A percentile compares a stretch with the other conserved stretches of the same genome.
Conservation (phyloP, 2,888 invertebrate species). For the Hedychridium roseum region DNA sequence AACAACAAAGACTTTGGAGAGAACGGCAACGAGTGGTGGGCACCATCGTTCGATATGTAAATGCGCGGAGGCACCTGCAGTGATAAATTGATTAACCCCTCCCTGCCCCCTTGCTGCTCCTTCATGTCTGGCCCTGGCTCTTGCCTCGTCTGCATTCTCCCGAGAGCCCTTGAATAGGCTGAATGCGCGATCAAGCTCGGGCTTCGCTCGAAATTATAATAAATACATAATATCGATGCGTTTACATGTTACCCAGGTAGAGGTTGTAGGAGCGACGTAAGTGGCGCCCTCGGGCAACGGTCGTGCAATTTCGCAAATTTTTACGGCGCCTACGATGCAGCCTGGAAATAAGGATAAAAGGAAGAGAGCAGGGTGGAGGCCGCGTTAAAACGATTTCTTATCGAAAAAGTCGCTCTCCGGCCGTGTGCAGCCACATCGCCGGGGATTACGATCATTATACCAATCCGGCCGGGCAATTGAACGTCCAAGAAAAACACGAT, state of each 20-base stretch:
- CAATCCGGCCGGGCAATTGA: no score
- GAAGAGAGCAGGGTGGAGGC: no score
- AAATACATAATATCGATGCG: conserved; percentile 60
- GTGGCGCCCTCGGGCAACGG: conserved; percentile 32
- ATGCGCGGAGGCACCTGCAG: conserved; percentile 57
- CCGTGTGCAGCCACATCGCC: no score
- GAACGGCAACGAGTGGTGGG: conserved; percentile 35
- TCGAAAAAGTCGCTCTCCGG: no score
- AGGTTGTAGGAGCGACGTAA: conserved; percentile 31
- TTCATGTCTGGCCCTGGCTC: conserved; percentile 16
- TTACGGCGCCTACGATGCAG: conserved; percentile 26
- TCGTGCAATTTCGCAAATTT: conserved; percentile 46
- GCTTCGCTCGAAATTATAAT: conserved; percentile 50
- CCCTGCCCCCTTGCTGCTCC: conserved; percentile 25
- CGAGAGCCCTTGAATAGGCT: conserved; percentile 26
- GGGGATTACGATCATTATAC: no score
- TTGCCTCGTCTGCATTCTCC: conserved; percentile 21
- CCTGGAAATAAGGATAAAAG: no score
- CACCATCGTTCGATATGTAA: conserved; percentile 56
- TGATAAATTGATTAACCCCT: conserved; percentile 59
- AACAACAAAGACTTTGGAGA: no score
- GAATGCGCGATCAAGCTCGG: conserved; percentile 22
- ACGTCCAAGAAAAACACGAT: no score
- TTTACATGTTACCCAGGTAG: conserved; percentile 44
- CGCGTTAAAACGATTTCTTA: no score